phyloP scores from a whole-genome alignment of 2,113 vertebrate genomes.

The Echinops telfairi region DNA sequence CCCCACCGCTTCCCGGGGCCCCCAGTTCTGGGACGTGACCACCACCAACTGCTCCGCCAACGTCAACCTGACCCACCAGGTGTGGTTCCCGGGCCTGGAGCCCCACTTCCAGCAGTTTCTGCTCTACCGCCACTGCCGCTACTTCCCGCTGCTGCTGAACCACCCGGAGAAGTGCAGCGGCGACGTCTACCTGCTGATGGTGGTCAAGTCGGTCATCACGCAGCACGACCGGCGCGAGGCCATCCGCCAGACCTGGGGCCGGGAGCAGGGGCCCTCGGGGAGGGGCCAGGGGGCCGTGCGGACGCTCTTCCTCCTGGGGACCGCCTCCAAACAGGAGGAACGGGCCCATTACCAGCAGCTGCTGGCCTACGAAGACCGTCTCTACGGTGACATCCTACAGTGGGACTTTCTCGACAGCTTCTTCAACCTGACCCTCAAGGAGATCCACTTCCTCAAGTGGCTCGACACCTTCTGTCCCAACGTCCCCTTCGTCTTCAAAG shows the following conservation, averaged over 20 bases:
- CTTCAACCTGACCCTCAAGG: constrained; percentile 99
- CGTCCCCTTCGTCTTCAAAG: constrained; percentile 94
- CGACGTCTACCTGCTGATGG: constrained; percentile 91
- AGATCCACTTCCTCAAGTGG: constrained; percentile 98
- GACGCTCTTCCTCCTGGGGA: constrained; percentile 94
- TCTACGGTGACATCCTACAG: constrained; percentile 95
- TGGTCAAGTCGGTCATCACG: constrained; percentile 95
- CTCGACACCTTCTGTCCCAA: constrained; percentile 92
- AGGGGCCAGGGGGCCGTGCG: constrained; percentile 86
- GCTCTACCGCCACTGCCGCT: constrained; percentile 95
- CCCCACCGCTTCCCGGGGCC: not conserved
- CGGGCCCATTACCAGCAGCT: constrained; percentile 95
- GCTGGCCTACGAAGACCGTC: constrained; percentile 94
- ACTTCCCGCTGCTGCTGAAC: constrained; percentile 95
- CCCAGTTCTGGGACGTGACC: constrained; percentile 90
- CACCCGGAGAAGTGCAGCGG: constrained; percentile 93
- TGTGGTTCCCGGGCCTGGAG: constrained; percentile 93
- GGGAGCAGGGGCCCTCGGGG: constrained; percentile 88
- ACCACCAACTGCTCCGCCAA: constrained; percentile 93
- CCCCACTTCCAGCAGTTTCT: constrained; percentile 94
- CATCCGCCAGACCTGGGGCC: constrained; percentile 97
- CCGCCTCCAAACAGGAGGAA: constrained; percentile 91
- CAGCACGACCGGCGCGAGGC: constrained; percentile 95
- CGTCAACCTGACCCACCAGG: constrained; percentile 88
- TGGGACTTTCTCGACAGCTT: constrained; percentile 98